Conservation (phyloP, 1,140 invertebrate genomes). For the Yoshiicerus persimilis region DNA sequence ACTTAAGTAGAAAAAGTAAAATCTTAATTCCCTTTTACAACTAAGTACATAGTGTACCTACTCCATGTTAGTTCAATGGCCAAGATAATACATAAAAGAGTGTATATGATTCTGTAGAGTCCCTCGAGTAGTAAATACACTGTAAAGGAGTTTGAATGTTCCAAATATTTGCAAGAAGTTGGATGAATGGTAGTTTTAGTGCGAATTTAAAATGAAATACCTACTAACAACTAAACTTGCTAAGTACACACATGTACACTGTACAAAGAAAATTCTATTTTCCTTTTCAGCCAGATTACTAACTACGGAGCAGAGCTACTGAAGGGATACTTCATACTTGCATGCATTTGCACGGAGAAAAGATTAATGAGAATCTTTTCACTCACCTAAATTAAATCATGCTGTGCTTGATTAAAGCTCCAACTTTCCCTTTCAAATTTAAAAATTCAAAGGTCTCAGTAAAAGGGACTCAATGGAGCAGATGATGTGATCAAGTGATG, state of each 20-base stretch:
- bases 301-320: neutral
- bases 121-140: neutral
- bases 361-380: slow-evolving; percentile 21
- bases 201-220: neutral
- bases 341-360: neutral
- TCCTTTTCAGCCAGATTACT: neutral
- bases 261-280: neutral
- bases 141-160: neutral
- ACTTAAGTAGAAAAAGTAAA: neutral
- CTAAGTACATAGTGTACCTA: neutral
- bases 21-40: neutral
- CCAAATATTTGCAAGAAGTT: neutral
- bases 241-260: neutral
- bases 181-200: neutral
- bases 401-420: neutral
- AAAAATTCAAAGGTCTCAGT: neutral
- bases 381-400: slow-evolving; percentile 12
- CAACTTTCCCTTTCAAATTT: slow-evolving; percentile 7
- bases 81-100: neutral
- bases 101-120: neutral
- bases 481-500: slow-evolving; percentile 10
- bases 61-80: neutral
- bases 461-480: neutral
- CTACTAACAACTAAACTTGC: neutral
- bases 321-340: neutral